phyloP scores from a whole-genome alignment of 2,113 vertebrate species.

The Balaeniceps rex region DNA sequence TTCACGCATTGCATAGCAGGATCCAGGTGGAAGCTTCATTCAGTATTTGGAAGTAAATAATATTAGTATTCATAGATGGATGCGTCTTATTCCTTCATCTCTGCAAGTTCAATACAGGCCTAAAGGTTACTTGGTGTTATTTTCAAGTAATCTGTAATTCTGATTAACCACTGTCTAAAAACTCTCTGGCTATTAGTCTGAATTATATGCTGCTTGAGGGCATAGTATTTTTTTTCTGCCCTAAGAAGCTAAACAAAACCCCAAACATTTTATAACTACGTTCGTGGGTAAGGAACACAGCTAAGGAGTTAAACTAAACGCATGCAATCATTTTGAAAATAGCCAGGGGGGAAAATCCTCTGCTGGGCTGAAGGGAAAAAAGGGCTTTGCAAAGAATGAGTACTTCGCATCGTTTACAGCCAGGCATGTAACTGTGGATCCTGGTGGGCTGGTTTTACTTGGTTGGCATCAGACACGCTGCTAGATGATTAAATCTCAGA shows the following conservation, averaged over 20 bases:
- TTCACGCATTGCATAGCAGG: too few species aligned
- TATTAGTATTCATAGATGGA: too few species aligned
- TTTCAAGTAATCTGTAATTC: neutral
- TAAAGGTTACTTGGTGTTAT: too few species aligned
- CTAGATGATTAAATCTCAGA: neutral
- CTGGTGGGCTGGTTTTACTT: neutral
- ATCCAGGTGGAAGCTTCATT: neutral
- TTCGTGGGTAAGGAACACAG: neutral
- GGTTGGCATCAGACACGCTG: neutral
- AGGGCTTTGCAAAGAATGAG: fast-evolving
- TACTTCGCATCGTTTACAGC: fast-evolving
- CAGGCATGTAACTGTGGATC: too few species aligned
- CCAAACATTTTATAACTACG: neutral
- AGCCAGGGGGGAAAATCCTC: neutral
- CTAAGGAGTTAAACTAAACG: neutral
- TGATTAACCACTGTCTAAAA: neutral
- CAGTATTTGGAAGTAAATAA: neutral
- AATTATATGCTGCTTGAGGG: neutral
- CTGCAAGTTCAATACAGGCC: neutral
- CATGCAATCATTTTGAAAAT: neutral
- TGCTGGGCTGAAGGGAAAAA: neutral
- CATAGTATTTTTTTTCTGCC: neutral
- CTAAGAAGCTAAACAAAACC: neutral
- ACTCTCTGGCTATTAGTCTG: neutral
- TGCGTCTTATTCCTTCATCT: neutral